Base-by-base conservation (phyloP, 2,113 vertebrate genomes). In the Dolichotis patagonum region DNA sequence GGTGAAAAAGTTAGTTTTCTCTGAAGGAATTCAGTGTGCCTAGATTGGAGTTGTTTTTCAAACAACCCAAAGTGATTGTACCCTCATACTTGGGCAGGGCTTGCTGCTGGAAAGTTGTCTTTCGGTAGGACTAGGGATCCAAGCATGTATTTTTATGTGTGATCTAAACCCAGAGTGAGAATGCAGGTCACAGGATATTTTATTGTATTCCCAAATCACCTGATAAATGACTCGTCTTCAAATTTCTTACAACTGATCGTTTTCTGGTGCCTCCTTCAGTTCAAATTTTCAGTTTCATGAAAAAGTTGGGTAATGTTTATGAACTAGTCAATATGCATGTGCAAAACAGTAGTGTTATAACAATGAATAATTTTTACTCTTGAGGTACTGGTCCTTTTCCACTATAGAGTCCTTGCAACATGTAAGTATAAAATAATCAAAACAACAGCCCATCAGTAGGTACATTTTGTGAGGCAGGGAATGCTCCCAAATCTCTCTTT, bases 251-350 rank as follows among this genome's bases (percentile, higher is more conserved):
- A 49, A 17, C 20, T 77, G 4, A 49, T 22, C 54, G n/a, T 69
- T 71, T 85, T 20, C 46, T 54, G 30, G 8, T 43, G 46, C 32
- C 46, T 86, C 65, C 54, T 81, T 75, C 41, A 38, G 46, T 60
- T 26, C 94, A 92, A 88, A 12, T 4, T 20, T 71, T 54, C 75
- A 63, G 69, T 89, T 65, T 38, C 56, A 54, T 41, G 30, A 49
- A 83, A 65, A 16, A 69, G n/a, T 35, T 88, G 49, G 20, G 41
- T 49, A 91, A 90, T 92, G 63, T 84, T 90, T 82, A 95, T 52
- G 73, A 93, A 85, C 73, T 35, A 49, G 26, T 41, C 84, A 22
- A 28, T 30, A 3, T 63, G 65, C 17, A 77, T 20, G 13, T 58
- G 52, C 13, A 93, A 62, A 93, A 69, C 65, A 19, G 20, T 13